phyloP scores from a whole-genome alignment of 2,888 invertebrate genomes.

The Tetramorium bicarinatum region DNA sequence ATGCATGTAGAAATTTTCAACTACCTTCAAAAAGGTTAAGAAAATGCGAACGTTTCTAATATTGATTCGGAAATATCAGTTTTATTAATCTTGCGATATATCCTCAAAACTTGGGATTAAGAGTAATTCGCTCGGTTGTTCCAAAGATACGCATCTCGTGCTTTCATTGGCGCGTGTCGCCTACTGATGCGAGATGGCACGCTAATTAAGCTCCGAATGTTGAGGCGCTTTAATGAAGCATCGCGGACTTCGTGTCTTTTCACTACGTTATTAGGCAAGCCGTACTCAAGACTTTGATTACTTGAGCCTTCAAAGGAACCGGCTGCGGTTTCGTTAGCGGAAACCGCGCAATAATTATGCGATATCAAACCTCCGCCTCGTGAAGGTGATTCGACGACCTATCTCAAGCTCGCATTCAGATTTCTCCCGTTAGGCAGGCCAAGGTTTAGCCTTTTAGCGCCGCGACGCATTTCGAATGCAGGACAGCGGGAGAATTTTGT shows the following conservation, averaged over 20 bases:
- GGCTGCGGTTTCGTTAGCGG: slow-evolving; percentile 55
- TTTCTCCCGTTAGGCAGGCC: slow-evolving; percentile 19
- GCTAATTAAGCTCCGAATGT: slow-evolving; percentile 78
- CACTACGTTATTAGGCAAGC: slow-evolving; percentile 74
- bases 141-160: slow-evolving; percentile 15
- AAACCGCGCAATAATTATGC: slow-evolving; percentile 73
- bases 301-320: slow-evolving; percentile 71
- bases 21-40: not conserved
- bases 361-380: slow-evolving; percentile 64
- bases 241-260: slow-evolving; percentile 74
- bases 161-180: not conserved
- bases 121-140: not conserved
- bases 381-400: slow-evolving; percentile 49
- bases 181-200: slow-evolving; percentile 16
- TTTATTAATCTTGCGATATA: not conserved
- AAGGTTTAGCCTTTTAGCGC: slow-evolving; percentile 46
- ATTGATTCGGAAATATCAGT: not conserved
- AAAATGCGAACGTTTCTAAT: not conserved
- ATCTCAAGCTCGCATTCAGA: slow-evolving; percentile 36
- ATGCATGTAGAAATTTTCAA: not conserved
- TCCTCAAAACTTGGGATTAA: not conserved
- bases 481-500: slow-evolving; percentile 25
- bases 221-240: slow-evolving; percentile 67
- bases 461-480: slow-evolving; percentile 35
- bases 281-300: slow-evolving; percentile 81